Base-by-base conservation (phyloP, 1,140 invertebrate genomes). In the Pararge aegeria region DNA sequence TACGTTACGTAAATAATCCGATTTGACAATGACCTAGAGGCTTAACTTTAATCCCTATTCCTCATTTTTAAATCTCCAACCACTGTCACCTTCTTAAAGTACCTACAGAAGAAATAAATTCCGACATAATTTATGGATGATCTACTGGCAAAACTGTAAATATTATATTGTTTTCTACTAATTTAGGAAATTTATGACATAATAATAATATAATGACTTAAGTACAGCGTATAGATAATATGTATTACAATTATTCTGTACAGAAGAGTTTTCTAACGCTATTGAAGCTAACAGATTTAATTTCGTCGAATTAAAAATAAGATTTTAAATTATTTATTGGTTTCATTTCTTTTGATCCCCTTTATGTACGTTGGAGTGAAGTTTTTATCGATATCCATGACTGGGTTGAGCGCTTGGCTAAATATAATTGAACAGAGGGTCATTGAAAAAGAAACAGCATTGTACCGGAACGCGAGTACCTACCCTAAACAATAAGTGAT, bases 241-340 rank as follows among this genome's bases (percentile, higher is more conserved):
- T 65, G 62, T 64, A 67, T 61, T 57, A 70, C 59, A 67, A n/a
- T n/a, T n/a, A 63, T 64, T 69, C 58, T 65, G 62, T 65, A 65
- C 53, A 61, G 56, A 55, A 74, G 70, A 61, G 61, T 67, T 68
- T 70, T 71, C 65, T 79, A 66, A 71, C 66, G 69, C 64, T 68
- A 53, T 64, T 64, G 34, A 62, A 70, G 70, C 71, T 80, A 70
- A 70, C 52, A 76, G 70, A 81, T 71, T 68, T 76, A 70, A 80
- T 75, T 72, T 71, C 65, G 52, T 72, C 66, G 68, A 64, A 64
- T 74, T 71, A 58, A 80, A 74, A 78, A 80, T 78, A 80, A 80
- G 69, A 46, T 73, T 73, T 69, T 54, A 38, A 59, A 63, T 55
- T 51, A 48, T 20, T 49, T 29, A 18, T 44, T 59, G 27, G 13